Percentiles rank a stretch among this genome's conserved stretches.
These are phyloP conservation scores for Sebastes minor DNA, from an alignment of 2,797 vertebrate species.

Conservation along the genomic window DNA sequence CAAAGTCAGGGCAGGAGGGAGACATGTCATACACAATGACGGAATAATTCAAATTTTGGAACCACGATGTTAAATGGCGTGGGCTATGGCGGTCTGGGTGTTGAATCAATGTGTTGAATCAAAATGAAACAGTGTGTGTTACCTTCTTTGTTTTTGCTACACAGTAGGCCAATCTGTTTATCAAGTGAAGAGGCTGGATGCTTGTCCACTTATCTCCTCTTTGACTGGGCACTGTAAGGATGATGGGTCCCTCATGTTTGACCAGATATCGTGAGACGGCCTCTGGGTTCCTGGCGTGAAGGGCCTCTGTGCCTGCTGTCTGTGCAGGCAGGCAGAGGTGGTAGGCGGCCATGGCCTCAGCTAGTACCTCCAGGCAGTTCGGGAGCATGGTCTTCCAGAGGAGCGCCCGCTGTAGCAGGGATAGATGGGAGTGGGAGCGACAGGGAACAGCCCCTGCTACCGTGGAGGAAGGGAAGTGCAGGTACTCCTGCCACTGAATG, in stretches of 20 bases:
- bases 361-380: constrained; percentile 63
- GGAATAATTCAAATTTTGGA: no score
- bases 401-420: constrained; percentile 84
- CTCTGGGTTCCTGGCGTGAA: constrained; percentile 42
- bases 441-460: constrained; percentile 79
- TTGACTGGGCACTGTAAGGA: constrained; percentile 76
- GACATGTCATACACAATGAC: no score
- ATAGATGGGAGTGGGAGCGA: constrained; percentile 78
- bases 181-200: constrained; percentile 78
- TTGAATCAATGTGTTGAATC: neutral
- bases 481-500: constrained; percentile 85
- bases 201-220: constrained; percentile 44
- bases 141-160: constrained; percentile 66
- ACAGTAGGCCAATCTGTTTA: constrained; percentile 72
- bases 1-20: no score
- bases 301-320: constrained; percentile 24
- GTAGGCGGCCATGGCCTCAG: constrained; percentile 77
- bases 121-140: neutral
- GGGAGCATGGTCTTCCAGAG: constrained; percentile 87
- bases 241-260: constrained; percentile 74
- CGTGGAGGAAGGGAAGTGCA: constrained; percentile 78
- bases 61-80: no score
- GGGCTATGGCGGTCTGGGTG: no score
- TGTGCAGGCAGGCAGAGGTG: constrained; percentile 59
- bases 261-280: constrained; percentile 57